phyloP scores from a whole-genome alignment of 2,888 invertebrate genomes.

The Dusona sp. region DNA sequence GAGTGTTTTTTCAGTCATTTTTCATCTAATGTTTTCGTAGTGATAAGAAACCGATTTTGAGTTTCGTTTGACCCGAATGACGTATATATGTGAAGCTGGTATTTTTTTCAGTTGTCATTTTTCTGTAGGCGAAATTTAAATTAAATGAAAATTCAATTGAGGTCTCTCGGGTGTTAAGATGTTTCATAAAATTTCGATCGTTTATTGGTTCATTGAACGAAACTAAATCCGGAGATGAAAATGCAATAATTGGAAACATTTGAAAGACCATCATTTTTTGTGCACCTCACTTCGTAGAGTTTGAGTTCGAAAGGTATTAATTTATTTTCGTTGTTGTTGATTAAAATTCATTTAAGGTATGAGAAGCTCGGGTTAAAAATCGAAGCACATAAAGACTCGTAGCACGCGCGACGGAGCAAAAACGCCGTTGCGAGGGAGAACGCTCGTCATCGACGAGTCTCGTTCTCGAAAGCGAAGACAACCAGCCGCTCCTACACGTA shows the following conservation, averaged over 20 bases:
- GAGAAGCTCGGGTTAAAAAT: slow-evolving; percentile 16
- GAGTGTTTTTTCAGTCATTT: background rate
- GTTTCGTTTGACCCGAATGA: background rate
- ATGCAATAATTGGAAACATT: too few species aligned
- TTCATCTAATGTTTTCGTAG: background rate
- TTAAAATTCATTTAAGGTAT: slow-evolving; percentile 8
- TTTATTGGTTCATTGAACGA: too few species aligned
- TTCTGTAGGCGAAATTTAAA: too few species aligned
- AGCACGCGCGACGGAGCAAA: slow-evolving; percentile 53
- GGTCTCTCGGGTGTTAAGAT: too few species aligned
- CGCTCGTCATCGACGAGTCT: slow-evolving; percentile 48
- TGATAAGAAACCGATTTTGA: too few species aligned
- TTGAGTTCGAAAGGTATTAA: background rate
- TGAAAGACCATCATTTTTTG: background rate
- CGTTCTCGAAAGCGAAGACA: slow-evolving; percentile 34
- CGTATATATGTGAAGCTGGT: background rate
- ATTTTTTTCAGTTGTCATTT: too few species aligned
- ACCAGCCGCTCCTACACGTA: slow-evolving; percentile 12
- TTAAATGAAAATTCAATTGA: too few species aligned
- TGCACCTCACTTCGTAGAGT: background rate
- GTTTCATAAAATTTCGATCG: too few species aligned
- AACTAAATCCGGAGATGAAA: too few species aligned
- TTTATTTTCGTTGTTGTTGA: background rate
- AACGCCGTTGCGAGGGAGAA: slow-evolving; percentile 58
- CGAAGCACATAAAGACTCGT: slow-evolving; percentile 54